Evolutionary conservation across 2,113 vertebrate species (phyloP), one percentile per base, ranked within the genome.

Genomic region (Aix galericulata): DNA sequence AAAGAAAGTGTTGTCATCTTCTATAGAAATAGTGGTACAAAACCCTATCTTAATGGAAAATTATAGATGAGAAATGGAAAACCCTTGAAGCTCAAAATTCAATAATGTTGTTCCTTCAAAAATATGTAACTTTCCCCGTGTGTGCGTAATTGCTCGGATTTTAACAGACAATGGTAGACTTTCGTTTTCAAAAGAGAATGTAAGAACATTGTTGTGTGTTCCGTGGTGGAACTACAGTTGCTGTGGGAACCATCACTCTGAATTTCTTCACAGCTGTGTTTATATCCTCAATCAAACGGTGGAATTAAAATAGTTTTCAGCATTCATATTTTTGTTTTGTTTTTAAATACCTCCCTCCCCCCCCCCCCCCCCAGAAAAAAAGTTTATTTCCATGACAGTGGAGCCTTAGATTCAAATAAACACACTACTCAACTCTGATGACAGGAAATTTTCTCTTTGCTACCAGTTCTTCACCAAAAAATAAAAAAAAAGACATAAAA

Each of bases 1-100:
- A 95, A 91, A 92, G 66, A 63, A 93, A 69, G 16, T 92, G 79
- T 94, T 91, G 89, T 86, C 87, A 86, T 55, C 38, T 96, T 92
- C 85, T 66, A 46, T 79, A 74, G 83, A 90, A 95, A 88, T 40
- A 68, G 36, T 32, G 8, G 68, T 55, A 82, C 11, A 79, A 93
- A 94, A 15, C 40, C 53, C 40, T 32, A 1, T 34, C 34, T 46
- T 64, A 80, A 84, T 77, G 48, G 50, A 42, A 96, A 94, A 81
- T 80, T 94, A 89, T 44, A 93, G 40, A 91, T 76, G 48, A 94
- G 53, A 93, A 88, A 83, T 58, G 58, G 94, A 95, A 88, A 60
- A 34, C 42, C 71, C 26, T 46, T 84, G 85, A 89, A 91, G 79
- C 88, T 93, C 75, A 67, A 86, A 94, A 94, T 84, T 79, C 85